These are phyloP conservation scores for Glaucomys volans DNA, from an alignment of 2,113 vertebrate species.

Conservation along the genomic window DNA sequence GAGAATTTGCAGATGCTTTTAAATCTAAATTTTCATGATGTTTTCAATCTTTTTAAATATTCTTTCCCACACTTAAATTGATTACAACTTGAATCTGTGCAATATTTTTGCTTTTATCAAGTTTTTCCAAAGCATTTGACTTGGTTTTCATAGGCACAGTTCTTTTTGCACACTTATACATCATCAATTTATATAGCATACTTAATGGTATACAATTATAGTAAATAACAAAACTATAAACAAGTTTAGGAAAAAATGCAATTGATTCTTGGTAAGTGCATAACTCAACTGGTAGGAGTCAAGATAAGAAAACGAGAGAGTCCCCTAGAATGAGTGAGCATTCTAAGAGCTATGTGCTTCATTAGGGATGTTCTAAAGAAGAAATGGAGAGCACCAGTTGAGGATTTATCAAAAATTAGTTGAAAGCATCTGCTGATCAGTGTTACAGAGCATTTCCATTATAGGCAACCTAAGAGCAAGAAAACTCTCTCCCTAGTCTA, in stretches of 20 bases:
- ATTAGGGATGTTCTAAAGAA: neutral
- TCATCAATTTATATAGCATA: neutral
- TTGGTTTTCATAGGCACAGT: neutral
- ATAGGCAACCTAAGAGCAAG: neutral
- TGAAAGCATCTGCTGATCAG: neutral
- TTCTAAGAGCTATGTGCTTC: neutral
- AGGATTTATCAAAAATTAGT: neutral
- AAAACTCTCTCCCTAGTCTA: neutral
- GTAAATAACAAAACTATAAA: neutral
- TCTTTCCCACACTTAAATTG: neutral
- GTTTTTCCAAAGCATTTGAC: neutral
- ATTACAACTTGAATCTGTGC: neutral
- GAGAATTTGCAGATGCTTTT: neutral
- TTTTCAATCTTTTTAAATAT: neutral
- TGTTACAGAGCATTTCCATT: neutral
- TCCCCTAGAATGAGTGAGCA: neutral
- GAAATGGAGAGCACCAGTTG: neutral
- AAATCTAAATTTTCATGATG: constrained; percentile 21
- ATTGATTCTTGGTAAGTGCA: neutral
- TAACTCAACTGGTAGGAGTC: neutral
- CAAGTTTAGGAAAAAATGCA: neutral
- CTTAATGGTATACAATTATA: neutral
- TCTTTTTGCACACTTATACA: neutral
- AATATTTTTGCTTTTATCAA: constrained; percentile 12
- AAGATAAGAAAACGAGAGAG: neutral